Evolutionary conservation across 2,113 vertebrate species (phyloP), one percentile per base, ranked within the genome.

Genomic region (Melanerpes aurifrons): DNA sequence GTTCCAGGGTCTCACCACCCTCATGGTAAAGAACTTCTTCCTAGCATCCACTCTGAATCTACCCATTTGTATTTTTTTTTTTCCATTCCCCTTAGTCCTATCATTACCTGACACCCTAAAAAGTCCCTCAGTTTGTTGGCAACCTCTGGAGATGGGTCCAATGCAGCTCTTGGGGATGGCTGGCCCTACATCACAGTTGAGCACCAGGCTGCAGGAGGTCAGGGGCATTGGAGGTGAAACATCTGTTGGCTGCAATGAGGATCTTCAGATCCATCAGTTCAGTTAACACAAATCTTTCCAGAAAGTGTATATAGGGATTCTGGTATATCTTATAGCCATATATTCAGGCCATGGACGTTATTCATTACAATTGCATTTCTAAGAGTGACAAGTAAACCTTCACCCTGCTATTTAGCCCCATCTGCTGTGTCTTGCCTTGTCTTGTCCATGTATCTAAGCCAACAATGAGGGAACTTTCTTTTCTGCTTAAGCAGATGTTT

Each of bases 391-490:
- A 63, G 26, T 21, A 56, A 84, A 71, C 7, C 64, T 90, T 87
- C 35, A 31, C 9, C 3, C 40, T 56, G 43, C 64, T 68, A 3
- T 78, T 77, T 37, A 68, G 72, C 57, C 32, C 74, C 72, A 9
- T 89, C 82, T 87, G 64, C 80, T 40, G 25, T 57, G 45, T 71
- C 86, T 86, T 89, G 92, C 67, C 75, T 76, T 88, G 94, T 68
- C 93, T 89, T 77, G 82, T 73, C 67, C 8, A 8, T 19, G 35
- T 10, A 10, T 88, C 83, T 68, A 58, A 90, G 82, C 90, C 88
- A 96, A 91, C 56, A 90, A 68, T n/a, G 45, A 90, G 29, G 62
- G 70, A 88, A 68, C 47, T 69, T 93, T 85, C 45, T 63, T 93
- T 77, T 83, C 69, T 91, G 3, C 79, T 91, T 14, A 15, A 82